phyloP scores from a whole-genome alignment of 2,888 invertebrate species.

The Microchrysa polita region DNA sequence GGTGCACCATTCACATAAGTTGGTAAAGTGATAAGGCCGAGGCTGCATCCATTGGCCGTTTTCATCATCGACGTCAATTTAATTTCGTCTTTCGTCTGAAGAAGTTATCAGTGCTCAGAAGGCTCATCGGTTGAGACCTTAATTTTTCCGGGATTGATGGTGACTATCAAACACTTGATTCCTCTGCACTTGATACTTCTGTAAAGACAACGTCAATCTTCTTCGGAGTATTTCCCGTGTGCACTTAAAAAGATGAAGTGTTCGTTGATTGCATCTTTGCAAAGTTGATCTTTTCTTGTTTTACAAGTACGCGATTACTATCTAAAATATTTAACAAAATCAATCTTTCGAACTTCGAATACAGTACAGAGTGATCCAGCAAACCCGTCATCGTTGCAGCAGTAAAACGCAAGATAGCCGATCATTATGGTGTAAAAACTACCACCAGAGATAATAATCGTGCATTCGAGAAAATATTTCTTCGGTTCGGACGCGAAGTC shows the following conservation, averaged over 20 bases:
- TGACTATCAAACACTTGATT: neutral
- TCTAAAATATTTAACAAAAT: neutral
- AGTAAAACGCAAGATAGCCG: neutral
- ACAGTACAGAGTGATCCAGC: neutral
- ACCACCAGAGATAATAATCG: neutral
- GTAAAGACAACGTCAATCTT: too few species aligned
- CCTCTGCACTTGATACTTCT: slow-evolving; percentile 8
- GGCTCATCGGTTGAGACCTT: neutral
- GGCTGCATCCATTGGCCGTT: neutral
- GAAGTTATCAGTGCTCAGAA: slow-evolving; percentile 3
- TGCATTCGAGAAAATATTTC: slow-evolving; percentile 1
- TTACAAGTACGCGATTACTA: too few species aligned
- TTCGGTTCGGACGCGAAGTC: neutral
- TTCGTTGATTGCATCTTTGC: neutral
- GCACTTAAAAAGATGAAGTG: neutral
- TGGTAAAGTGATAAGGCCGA: neutral
- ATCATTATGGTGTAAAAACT: too few species aligned
- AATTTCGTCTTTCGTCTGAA: neutral
- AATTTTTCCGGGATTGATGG: too few species aligned
- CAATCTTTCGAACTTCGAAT: neutral
- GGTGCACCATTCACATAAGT: neutral
- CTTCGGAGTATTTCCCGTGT: neutral
- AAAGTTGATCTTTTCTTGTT: too few species aligned
- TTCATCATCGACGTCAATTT: neutral
- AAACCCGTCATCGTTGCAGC: neutral